These are phyloP conservation scores for Cepaea nemoralis DNA, from an alignment of 1,140 invertebrate genomes.

Conservation along the genomic window DNA sequence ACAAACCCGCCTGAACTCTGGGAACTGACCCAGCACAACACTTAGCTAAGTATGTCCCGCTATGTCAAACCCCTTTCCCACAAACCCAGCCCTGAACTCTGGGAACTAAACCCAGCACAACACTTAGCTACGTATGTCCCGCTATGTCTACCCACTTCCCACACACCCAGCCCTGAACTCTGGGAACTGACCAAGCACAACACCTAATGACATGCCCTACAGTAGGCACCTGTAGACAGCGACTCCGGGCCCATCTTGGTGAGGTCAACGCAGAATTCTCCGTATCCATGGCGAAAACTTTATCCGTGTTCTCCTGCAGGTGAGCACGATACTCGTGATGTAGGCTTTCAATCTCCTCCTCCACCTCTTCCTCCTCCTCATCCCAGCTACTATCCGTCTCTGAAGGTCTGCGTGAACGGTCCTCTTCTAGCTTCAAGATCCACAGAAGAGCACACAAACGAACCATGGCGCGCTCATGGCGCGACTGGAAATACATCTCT, in stretches of 20 bases:
- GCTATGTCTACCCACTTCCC: no score
- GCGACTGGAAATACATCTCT: conserved; percentile 53
- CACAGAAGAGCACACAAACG: conserved; percentile 66
- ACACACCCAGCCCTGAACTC: no score
- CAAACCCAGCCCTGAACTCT: no score
- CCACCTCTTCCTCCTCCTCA: conserved; percentile 14
- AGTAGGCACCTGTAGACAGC: not conserved
- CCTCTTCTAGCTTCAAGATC: conserved; percentile 66
- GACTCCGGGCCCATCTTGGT: not conserved
- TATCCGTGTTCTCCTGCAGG: not conserved
- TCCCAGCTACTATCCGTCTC: conserved; percentile 29
- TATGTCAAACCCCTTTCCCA: no score
- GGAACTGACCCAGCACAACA: no score
- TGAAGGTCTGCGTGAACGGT: conserved; percentile 37
- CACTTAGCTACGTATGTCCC: no score
- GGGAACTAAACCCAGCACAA: no score
- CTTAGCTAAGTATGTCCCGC: no score
- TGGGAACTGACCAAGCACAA: no score
- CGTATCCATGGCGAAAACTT: not conserved
- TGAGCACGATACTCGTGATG: not conserved
- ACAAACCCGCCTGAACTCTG: no score
- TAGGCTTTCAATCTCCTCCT: not conserved
- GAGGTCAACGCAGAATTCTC: not conserved
- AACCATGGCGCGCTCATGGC: conserved; percentile 64
- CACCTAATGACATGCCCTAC: not conserved